Conservation (phyloP, 2,888 invertebrate genomes). For the Drosophila flavopinicola region DNA sequence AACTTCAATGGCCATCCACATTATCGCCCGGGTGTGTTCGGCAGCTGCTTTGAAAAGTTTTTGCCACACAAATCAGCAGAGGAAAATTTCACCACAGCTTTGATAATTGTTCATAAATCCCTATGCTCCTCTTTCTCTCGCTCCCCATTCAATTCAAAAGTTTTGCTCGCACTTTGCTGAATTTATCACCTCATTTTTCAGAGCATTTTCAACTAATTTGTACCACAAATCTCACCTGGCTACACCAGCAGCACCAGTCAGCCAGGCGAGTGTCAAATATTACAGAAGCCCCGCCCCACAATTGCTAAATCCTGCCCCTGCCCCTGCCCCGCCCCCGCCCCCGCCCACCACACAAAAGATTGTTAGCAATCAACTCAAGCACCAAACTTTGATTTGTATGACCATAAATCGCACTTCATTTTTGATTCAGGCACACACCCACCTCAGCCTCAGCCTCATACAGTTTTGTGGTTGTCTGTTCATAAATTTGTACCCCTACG, state of each 20-base stretch:
- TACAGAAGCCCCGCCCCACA: slow-evolving; percentile 18
- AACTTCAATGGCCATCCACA: slow-evolving; percentile 45
- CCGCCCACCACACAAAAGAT: slow-evolving; percentile 53
- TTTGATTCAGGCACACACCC: slow-evolving; percentile 57
- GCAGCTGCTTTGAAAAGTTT: slow-evolving; percentile 47
- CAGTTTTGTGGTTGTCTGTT: slow-evolving; percentile 76
- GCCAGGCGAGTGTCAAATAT: slow-evolving; percentile 52
- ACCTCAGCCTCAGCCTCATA: slow-evolving; percentile 15
- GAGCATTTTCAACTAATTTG: slow-evolving; percentile 67
- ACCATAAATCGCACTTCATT: slow-evolving; percentile 80
- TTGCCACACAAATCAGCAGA: slow-evolving; percentile 42
- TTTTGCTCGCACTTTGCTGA: slow-evolving; percentile 46
- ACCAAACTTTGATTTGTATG: slow-evolving; percentile 81
- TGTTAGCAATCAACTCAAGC: slow-evolving; percentile 76
- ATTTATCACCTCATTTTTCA: slow-evolving; percentile 71
- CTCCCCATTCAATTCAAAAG: slow-evolving; percentile 51
- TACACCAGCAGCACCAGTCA: slow-evolving; percentile 56
- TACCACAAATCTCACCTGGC: slow-evolving; percentile 58
- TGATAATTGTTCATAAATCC: slow-evolving; percentile 60
- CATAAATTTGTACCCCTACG: slow-evolving; percentile 75
- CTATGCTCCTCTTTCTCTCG: neutral
- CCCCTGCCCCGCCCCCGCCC: neutral
- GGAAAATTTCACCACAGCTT: slow-evolving; percentile 51
- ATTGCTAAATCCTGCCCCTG: neutral
- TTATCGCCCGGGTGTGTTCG: slow-evolving; percentile 26